phyloP scores from a whole-genome alignment of 2,888 invertebrate genomes.

The Rambutsinella grinnellia region DNA sequence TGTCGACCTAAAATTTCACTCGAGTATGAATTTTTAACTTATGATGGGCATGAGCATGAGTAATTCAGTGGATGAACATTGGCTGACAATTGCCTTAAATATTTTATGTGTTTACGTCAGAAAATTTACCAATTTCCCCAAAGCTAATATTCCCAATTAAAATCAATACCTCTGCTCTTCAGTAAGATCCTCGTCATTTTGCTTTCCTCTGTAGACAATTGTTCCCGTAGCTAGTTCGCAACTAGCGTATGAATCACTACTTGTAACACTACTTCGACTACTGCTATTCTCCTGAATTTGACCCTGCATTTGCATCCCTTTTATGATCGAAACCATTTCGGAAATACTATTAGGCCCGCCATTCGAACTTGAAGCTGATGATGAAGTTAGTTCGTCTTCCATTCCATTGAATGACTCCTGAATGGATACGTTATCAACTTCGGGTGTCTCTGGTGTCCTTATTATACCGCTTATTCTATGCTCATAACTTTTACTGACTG shows the following conservation, averaged over 20 bases:
- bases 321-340: neutral
- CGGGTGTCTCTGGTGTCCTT: slow-evolving; percentile 32
- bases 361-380: neutral
- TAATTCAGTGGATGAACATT: neutral
- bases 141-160: no score
- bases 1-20: neutral
- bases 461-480: slow-evolving; percentile 25
- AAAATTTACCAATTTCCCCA: no score
- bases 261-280: slow-evolving; percentile 32
- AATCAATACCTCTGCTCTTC: slow-evolving; percentile 11
- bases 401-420: neutral
- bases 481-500: slow-evolving; percentile 6
- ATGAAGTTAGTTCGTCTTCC: neutral
- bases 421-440: neutral
- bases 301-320: neutral
- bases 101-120: no score
- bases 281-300: slow-evolving; percentile 14
- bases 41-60: no score
- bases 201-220: neutral
- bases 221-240: slow-evolving; percentile 14
- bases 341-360: neutral
- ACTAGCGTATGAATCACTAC: slow-evolving; percentile 31
- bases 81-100: no score
- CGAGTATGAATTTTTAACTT: neutral
- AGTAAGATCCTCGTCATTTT: neutral